These are phyloP conservation scores for Odiellus spinosus DNA, from an alignment of 2,888 invertebrate species.

Conservation along the genomic window DNA sequence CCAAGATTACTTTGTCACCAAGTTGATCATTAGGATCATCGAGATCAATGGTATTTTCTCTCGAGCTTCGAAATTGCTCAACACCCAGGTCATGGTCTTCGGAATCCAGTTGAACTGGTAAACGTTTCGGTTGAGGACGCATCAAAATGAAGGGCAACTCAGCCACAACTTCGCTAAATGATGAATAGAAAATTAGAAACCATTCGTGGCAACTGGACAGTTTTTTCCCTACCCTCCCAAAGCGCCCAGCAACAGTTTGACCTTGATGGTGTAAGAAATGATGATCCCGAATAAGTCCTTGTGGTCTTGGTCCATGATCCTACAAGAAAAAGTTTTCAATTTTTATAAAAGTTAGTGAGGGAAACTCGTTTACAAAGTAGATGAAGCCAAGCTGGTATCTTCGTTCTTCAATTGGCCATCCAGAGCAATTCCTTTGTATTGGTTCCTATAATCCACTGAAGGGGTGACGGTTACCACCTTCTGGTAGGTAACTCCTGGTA, in stretches of 20 bases:
- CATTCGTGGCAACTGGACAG: not conserved
- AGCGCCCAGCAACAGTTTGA: slow-evolving; percentile 81
- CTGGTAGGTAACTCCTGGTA: slow-evolving; percentile 70
- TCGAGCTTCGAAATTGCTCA: not conserved
- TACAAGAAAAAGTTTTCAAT: slow-evolving; percentile 26
- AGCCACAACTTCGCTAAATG: slow-evolving; percentile 59
- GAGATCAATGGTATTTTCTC: not conserved
- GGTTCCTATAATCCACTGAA: slow-evolving; percentile 54
- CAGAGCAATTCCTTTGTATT: slow-evolving; percentile 74
- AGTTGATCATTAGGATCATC: not conserved
- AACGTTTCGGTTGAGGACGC: slow-evolving; percentile 39
- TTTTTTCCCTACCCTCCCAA: slow-evolving; percentile 45
- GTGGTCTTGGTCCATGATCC: slow-evolving; percentile 56
- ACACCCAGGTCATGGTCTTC: not conserved
- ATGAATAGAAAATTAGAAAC: not conserved
- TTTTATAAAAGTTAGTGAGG: not conserved
- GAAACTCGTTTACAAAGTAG: slow-evolving; percentile 51
- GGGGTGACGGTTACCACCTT: slow-evolving; percentile 75
- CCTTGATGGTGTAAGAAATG: slow-evolving; percentile 87
- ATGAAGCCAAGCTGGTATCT: slow-evolving; percentile 73
- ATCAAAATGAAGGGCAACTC: slow-evolving; percentile 81
- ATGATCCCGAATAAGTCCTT: slow-evolving; percentile 88
- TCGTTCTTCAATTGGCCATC: slow-evolving; percentile 72
- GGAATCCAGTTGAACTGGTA: not conserved
- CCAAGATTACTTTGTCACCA: not conserved